These are phyloP conservation scores for Eilema caniola DNA, from an alignment of 2,888 invertebrate genomes.

Conservation along the genomic window DNA sequence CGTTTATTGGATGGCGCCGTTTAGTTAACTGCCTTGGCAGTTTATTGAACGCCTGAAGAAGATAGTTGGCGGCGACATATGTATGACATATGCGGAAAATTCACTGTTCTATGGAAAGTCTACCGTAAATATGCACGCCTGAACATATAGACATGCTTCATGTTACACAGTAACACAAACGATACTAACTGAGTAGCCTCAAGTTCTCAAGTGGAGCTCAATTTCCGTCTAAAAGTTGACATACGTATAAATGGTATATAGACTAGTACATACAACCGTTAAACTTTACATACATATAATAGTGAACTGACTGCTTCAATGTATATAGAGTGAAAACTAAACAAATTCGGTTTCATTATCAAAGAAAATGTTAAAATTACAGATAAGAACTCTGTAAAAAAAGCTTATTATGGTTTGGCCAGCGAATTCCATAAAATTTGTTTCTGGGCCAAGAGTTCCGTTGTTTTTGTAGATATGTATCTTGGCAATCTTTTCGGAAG, in stretches of 20 bases:
- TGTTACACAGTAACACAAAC: neutral
- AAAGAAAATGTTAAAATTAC: neutral
- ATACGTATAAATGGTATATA: neutral
- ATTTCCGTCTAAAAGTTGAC: neutral
- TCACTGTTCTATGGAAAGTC: too few relatives aligned
- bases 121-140: too few relatives aligned
- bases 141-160: neutral
- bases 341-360: neutral
- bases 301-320: neutral
- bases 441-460: neutral
- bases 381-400: neutral
- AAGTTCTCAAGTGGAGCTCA: neutral
- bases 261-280: too few relatives aligned
- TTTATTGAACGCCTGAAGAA: too few relatives aligned
- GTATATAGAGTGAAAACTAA: neutral
- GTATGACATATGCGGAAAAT: too few relatives aligned
- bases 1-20: too few relatives aligned
- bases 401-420: conserved; percentile 4
- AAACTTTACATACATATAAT: too few relatives aligned
- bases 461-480: conserved; percentile 19
- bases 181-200: neutral
- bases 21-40: too few relatives aligned
- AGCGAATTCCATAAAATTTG: conserved; percentile 7
- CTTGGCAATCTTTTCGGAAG: conserved; percentile 32
- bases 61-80: too few relatives aligned